Percentiles rank a stretch among this genome's conserved stretches.
Evolutionary conservation across 2,113 vertebrate species (phyloP).

Genomic region (Tiliqua scincoides): DNA sequence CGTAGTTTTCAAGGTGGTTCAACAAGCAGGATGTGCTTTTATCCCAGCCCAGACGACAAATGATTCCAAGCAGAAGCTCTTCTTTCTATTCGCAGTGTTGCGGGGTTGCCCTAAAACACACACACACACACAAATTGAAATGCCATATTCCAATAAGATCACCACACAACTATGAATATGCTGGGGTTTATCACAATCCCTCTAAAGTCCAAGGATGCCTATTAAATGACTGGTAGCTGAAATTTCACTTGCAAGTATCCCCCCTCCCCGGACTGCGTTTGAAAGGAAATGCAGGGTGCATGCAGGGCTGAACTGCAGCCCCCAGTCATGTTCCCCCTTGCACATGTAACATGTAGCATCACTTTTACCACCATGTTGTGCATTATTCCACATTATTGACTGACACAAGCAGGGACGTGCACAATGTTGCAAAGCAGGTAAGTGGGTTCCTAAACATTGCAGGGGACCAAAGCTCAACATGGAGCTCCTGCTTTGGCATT

Average conservation of each 20-base stretch:
- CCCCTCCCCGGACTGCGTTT: too few species aligned
- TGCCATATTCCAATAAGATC: background rate
- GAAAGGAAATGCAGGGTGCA: background rate
- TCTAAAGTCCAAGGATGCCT: background rate
- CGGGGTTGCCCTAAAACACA: slow-evolving; percentile 53
- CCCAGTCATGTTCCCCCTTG: background rate
- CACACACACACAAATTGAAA: slow-evolving; percentile 21
- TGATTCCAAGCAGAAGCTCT: slow-evolving; percentile 50
- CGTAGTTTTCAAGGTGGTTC: slow-evolving; percentile 70
- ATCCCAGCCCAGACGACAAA: slow-evolving; percentile 62
- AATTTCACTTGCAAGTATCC: background rate
- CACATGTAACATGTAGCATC: background rate
- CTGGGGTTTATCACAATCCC: background rate
- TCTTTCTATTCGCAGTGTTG: slow-evolving; percentile 50
- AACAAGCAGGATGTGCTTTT: slow-evolving; percentile 65
- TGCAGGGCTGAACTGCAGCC: background rate
- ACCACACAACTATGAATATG: background rate
- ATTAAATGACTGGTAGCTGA: background rate
- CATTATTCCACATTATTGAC: background rate
- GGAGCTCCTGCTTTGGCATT: background rate
- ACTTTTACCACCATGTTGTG: background rate
- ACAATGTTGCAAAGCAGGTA: background rate
- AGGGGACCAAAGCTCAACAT: background rate
- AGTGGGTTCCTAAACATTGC: background rate
- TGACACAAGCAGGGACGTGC: background rate